Percentiles rank a stretch among this genome's conserved stretches.
Evolutionary conservation across 2,113 vertebrate genomes (phyloP).

Genomic region (Corythornis madagascariensis): DNA sequence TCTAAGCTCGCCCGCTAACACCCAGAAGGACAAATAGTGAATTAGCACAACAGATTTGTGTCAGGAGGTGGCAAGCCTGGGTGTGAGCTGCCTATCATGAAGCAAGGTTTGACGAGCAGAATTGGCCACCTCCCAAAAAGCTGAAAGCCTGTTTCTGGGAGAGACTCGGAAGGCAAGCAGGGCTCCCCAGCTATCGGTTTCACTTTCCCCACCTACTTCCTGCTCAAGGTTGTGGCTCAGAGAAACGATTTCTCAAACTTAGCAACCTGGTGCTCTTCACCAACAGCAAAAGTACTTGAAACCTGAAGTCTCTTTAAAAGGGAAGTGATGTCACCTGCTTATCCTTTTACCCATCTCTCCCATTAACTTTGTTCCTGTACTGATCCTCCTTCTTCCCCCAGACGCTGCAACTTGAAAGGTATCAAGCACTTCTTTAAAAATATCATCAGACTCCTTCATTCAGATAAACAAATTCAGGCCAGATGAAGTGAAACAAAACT

Average conservation of each 20-base stretch:
- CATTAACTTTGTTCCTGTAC: background rate
- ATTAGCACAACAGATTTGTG: conserved; percentile 67
- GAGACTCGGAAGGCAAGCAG: background rate
- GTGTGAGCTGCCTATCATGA: conserved; percentile 61
- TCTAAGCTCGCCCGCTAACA: background rate
- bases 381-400: background rate
- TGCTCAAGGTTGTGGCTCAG: background rate
- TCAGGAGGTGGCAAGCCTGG: conserved; percentile 59
- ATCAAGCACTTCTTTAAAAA: background rate
- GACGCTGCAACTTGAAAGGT: background rate
- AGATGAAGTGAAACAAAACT: background rate
- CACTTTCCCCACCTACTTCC: background rate
- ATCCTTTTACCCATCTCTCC: background rate
- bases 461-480: background rate
- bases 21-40: conserved; percentile 51
- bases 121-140: conserved; percentile 44
- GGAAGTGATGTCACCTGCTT: background rate
- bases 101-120: conserved; percentile 31
- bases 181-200: background rate
- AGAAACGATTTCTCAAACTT: background rate
- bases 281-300: background rate
- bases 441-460: background rate
- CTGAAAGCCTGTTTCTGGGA: background rate
- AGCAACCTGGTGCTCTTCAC: background rate
- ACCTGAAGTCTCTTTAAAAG: background rate